phyloP scores from a whole-genome alignment of 2,888 invertebrate species.

The Alcis repandata region DNA sequence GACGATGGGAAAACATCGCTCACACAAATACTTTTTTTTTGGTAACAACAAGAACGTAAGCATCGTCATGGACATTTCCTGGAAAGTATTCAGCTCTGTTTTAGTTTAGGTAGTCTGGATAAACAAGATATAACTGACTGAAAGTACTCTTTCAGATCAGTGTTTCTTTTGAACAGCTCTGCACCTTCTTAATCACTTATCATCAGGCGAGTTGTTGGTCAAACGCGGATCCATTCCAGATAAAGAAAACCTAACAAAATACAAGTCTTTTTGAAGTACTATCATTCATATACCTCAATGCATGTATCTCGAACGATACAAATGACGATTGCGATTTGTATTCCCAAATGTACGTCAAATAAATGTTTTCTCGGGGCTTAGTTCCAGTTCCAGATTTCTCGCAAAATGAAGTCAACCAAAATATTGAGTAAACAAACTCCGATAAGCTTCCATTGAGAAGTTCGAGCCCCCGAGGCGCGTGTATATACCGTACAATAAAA shows the following conservation, averaged over 20 bases:
- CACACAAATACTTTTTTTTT: not conserved
- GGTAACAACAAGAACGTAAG: not conserved
- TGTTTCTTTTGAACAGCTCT: not conserved
- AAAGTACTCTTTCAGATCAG: not conserved
- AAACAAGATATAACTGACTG: no score
- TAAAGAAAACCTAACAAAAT: not conserved
- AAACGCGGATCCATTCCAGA: not conserved
- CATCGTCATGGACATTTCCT: no score
- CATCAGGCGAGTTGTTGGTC: not conserved
- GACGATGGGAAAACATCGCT: not conserved
- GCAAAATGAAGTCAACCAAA: slow-evolving; percentile 16
- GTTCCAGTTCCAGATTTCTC: slow-evolving; percentile 9
- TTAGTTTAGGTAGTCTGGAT: no score
- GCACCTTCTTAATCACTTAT: no score
- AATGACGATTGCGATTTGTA: not conserved
- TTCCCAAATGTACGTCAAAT: slow-evolving; percentile 4
- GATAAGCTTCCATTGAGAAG: slow-evolving; percentile 34
- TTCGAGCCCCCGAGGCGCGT: slow-evolving; percentile 22
- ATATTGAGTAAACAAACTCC: slow-evolving; percentile 33
- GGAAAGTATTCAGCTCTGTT: no score
- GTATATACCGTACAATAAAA: slow-evolving; percentile 26
- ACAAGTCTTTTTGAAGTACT: not conserved
- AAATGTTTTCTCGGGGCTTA: slow-evolving; percentile 10
- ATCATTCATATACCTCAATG: not conserved
- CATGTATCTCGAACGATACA: not conserved